Percentiles rank a stretch among this genome's conserved stretches.
These are phyloP conservation scores for Pomacea canaliculata DNA, from an alignment of 2,888 invertebrate species.

Conservation along the genomic window DNA sequence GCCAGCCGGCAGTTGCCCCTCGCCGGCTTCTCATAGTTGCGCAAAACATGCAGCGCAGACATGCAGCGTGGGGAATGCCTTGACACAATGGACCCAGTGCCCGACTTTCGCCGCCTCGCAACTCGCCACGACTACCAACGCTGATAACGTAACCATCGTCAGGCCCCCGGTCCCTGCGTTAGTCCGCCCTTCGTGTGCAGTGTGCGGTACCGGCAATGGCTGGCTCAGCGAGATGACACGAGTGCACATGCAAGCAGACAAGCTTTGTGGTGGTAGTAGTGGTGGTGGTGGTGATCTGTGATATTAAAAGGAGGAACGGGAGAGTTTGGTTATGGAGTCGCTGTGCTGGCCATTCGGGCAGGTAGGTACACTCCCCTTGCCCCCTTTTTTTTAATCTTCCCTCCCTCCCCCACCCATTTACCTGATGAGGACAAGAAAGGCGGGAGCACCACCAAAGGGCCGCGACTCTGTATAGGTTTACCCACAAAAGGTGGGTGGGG, in stretches of 20 bases:
- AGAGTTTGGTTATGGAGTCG: too few relatives aligned
- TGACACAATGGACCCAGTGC: conserved; percentile 21
- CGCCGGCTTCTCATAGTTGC: background rate
- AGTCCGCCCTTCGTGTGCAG: background rate
- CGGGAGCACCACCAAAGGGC: background rate
- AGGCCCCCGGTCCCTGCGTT: too few relatives aligned
- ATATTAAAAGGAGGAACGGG: too few relatives aligned
- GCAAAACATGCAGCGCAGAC: conserved; percentile 17
- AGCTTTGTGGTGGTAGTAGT: too few relatives aligned
- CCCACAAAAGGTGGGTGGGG: background rate
- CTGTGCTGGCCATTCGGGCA: background rate
- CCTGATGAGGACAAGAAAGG: background rate
- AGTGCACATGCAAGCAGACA: too few relatives aligned
- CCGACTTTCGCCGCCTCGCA: background rate
- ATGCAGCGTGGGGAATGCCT: conserved; percentile 18
- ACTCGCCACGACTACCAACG: too few relatives aligned
- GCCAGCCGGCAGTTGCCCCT: background rate
- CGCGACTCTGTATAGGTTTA: background rate
- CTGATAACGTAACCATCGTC: too few relatives aligned
- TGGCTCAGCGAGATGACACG: too few relatives aligned
- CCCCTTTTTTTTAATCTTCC: too few relatives aligned
- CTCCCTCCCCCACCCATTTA: background rate
- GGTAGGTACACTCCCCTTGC: background rate
- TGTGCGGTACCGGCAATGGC: too few relatives aligned
- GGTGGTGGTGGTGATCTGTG: too few relatives aligned